Base-by-base conservation (phyloP, 2,888 invertebrate genomes). In the Noctua pronuba region DNA sequence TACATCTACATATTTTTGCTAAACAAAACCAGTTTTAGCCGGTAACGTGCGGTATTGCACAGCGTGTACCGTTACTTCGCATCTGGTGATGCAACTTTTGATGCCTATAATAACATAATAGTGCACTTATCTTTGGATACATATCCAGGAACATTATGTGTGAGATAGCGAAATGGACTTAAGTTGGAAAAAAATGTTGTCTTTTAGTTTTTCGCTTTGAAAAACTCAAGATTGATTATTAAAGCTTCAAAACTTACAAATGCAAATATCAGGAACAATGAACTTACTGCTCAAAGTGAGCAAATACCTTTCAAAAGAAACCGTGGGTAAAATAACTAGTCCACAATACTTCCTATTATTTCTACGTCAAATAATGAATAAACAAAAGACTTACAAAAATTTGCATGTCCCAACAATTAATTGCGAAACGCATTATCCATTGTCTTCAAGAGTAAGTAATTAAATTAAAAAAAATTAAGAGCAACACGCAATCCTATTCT, bases 51-150 rank as follows among this genome's bases (percentile, higher is more conserved):
- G 83, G 95, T 95, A 95, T 94, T 92, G 94, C 94, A 95, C 95
- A 92, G 92, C 88, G 88, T 81, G 91, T 93, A 91, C 95, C 96
- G 96, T 96, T 96, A 95, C 92, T 89, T 90, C 90, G 92, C 93
- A 92, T 94, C 94, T 94, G 89, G 92, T 94, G 95, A 95, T 94
- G 95, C 95, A 95, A 96, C 95, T 92, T 95, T 94, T 94, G 95
- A 95, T 95, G 95, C 92, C 93, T 95, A 94, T 96, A 95, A 96
- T 95, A 96, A 94, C 94, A 94, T 96, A 95, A 95, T 95, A 93
- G 94, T 92, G 92, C 94, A 94, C 92, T 95, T 94, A 94, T 92
- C 92, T 90, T 83, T 85, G 85, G 88, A 86, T 88, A 91, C 75
- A 79, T 74, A 80, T 81, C 67, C 80, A 80, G 69, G 74, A 49